These are phyloP conservation scores for Hypocryptadius cinnamomeus DNA, from an alignment of 2,113 vertebrate genomes.

Conservation along the genomic window DNA sequence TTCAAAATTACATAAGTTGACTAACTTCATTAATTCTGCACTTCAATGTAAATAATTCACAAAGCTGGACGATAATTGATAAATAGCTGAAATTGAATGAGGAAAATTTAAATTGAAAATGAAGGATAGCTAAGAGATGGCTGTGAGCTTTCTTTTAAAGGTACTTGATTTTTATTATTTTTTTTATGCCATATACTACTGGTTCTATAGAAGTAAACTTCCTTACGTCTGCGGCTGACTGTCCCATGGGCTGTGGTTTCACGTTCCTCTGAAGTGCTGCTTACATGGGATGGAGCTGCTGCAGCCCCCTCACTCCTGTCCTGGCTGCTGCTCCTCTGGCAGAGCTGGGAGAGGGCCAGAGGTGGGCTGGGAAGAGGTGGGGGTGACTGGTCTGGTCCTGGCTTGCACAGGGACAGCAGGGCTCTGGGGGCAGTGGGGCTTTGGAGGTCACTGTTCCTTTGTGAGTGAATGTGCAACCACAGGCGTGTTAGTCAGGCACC, in stretches of 20 bases:
- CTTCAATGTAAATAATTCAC: slow-evolving; percentile 33
- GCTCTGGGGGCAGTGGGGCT: background rate
- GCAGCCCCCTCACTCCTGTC: background rate
- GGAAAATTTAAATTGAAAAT: background rate
- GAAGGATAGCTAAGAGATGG: slow-evolving; percentile 48
- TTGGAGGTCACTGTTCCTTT: background rate
- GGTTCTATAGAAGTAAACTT: background rate
- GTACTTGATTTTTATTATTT: slow-evolving; percentile 15
- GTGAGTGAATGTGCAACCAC: slow-evolving; percentile 20
- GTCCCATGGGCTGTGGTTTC: background rate
- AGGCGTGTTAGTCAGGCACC: background rate
- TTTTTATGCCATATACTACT: slow-evolving; percentile 1
- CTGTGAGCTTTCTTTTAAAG: slow-evolving; percentile 15
- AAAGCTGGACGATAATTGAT: background rate
- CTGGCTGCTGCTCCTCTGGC: background rate
- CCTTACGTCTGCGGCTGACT: background rate
- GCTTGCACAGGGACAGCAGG: background rate
- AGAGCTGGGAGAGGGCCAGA: background rate
- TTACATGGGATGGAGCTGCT: background rate
- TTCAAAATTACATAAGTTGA: background rate
- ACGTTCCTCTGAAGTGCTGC: background rate
- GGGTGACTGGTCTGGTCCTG: background rate
- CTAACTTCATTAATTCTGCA: slow-evolving; percentile 31
- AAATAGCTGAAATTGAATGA: background rate
- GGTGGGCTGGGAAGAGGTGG: background rate